Conservation (phyloP, 37 sponge, comb jelly and placozoan species). For the Beroe forskalii region DNA sequence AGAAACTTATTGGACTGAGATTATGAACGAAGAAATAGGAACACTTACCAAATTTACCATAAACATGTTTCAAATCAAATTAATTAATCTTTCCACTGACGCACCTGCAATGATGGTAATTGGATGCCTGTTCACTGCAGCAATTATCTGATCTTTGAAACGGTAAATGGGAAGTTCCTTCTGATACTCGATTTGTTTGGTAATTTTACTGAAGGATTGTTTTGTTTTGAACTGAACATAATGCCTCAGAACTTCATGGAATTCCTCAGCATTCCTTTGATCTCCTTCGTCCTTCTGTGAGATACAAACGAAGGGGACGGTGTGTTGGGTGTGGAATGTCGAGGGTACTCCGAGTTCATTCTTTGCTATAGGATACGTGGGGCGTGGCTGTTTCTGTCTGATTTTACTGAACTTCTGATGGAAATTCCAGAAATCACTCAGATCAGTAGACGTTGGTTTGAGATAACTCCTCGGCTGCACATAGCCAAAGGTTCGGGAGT, state of each 20-base stretch:
- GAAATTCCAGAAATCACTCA: conserved; percentile 35
- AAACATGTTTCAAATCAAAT: no score
- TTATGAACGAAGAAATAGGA: no score
- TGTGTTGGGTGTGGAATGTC: conserved; percentile 20
- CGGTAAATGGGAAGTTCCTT: conserved; percentile 58
- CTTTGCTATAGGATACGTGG: background rate
- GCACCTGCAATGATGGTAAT: conserved; percentile 64
- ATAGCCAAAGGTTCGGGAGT: background rate
- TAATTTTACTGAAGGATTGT: conserved; percentile 8
- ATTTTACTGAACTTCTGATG: conserved; percentile 38
- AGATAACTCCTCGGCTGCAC: conserved; percentile 2
- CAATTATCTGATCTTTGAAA: conserved; percentile 36
- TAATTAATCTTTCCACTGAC: conserved; percentile 1
- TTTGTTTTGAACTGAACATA: conserved; percentile 52
- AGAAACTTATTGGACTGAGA: no score
- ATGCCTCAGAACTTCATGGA: conserved; percentile 18
- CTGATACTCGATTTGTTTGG: conserved; percentile 64
- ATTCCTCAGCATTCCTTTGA: conserved; percentile 13
- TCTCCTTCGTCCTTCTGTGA: conserved; percentile 10
- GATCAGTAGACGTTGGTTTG: conserved; percentile 35
- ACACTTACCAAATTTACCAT: no score
- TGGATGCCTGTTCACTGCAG: conserved; percentile 6
- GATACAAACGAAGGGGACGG: conserved; percentile 44
- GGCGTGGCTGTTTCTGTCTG: background rate
- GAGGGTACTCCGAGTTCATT: conserved; percentile 25